Evolutionary conservation across 2,797 vertebrate genomes (phyloP).

Genomic region (Alauda arvensis): DNA sequence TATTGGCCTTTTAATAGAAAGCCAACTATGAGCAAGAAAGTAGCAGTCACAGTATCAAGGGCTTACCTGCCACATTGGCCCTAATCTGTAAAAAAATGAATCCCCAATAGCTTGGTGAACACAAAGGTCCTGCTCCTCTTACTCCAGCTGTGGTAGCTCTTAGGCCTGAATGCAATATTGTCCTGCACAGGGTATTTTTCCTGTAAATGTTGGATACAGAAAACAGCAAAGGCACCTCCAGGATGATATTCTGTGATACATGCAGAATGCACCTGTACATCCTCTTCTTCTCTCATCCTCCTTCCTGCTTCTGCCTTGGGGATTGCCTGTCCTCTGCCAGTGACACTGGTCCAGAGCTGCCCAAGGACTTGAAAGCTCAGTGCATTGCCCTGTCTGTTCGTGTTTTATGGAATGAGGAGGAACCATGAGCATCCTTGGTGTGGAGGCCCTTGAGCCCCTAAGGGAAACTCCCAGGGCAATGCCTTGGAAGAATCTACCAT

Average conservation of each 20-base stretch:
- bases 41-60: neutral
- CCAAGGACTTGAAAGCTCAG: neutral
- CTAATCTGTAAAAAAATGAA: neutral
- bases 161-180: fast-evolving
- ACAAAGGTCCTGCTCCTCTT: neutral
- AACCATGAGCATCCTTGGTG: too few species aligned
- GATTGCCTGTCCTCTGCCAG: neutral
- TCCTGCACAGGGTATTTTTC: neutral
- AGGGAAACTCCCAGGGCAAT: too few species aligned
- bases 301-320: neutral
- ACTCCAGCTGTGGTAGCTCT: neutral
- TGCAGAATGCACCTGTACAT: neutral
- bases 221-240: neutral
- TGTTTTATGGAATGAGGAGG: neutral
- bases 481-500: too few species aligned
- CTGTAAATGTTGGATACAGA: neutral
- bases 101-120: neutral
- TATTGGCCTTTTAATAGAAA: constrained; percentile 5
- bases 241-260: neutral
- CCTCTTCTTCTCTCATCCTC: neutral
- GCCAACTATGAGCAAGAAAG: neutral
- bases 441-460: too few species aligned
- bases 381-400: fast-evolving
- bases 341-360: neutral
- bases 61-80: neutral